phyloP scores from a whole-genome alignment of 1,140 invertebrate species.

The Drosophila ficusphila region DNA sequence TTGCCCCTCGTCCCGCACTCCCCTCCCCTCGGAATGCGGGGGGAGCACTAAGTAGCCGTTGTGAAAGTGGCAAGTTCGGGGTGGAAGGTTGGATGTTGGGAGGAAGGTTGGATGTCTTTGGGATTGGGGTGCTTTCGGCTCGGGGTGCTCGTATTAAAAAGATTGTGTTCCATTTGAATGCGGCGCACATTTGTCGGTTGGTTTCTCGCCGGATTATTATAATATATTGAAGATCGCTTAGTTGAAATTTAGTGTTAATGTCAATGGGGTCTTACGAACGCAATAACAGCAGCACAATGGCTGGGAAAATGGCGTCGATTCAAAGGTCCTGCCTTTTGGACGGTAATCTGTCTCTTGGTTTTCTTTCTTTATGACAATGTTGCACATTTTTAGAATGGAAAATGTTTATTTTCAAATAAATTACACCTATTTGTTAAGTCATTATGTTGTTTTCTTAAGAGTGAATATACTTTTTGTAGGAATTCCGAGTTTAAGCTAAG shows the following conservation, averaged over 20 bases:
- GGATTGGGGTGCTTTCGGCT: constrained; percentile 14
- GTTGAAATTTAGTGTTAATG: constrained; percentile 76
- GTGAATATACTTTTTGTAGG: too few species aligned
- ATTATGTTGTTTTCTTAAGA: too few species aligned
- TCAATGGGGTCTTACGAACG: constrained; percentile 30
- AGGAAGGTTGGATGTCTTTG: constrained; percentile 2
- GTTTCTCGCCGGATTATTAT: constrained; percentile 65
- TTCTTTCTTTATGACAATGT: not conserved
- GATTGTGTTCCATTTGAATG: constrained; percentile 77
- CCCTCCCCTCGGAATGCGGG: constrained; percentile 8
- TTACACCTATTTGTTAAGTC: too few species aligned
- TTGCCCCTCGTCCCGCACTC: not conserved
- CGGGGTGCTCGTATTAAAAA: constrained; percentile 59
- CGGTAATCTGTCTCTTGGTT: constrained; percentile 1
- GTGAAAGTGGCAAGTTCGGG: constrained; percentile 24
- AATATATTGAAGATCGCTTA: constrained; percentile 80
- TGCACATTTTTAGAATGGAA: not conserved
- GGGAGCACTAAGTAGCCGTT: constrained; percentile 58
- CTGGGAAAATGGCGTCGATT: constrained; percentile 11
- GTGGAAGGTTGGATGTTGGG: constrained; percentile 18
- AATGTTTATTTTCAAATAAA: not conserved
- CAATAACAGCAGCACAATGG: constrained; percentile 28
- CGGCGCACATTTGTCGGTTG: constrained; percentile 56
- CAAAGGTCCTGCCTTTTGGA: constrained; percentile 1
- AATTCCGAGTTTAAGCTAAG: too few species aligned